Evolutionary conservation across 1,140 invertebrate genomes (phyloP).

Genomic region (Lepidurus packardi): DNA sequence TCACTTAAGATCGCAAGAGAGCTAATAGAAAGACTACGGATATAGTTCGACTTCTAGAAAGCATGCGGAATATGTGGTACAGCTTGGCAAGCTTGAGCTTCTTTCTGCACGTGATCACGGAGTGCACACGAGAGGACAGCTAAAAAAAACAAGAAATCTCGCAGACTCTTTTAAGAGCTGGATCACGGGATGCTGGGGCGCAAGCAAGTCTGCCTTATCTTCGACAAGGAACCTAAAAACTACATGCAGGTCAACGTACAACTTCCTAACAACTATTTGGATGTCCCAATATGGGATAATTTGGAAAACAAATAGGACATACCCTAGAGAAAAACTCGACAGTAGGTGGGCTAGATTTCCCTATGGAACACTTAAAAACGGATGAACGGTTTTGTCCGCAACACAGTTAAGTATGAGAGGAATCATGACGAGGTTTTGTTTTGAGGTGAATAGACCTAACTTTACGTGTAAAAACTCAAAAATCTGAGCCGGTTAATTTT

Average conservation of each 20-base stretch:
- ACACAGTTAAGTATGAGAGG: no score
- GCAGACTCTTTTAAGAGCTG: neutral
- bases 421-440: no score
- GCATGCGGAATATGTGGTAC: neutral
- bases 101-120: neutral
- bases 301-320: neutral
- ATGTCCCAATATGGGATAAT: neutral
- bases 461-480: no score
- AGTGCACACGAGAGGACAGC: neutral
- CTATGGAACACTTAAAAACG: no score
- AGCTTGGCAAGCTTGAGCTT: neutral
- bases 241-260: constrained; percentile 2
- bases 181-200: neutral
- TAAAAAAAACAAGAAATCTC: neutral
- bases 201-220: neutral
- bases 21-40: neutral
- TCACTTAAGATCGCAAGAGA: neutral
- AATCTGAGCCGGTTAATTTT: no score
- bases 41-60: neutral
- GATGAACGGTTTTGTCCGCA: no score
- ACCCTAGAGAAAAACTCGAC: no score
- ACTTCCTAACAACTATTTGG: neutral
- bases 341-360: no score
- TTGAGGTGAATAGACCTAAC: no score
- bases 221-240: neutral